Percentiles rank a stretch among this genome's conserved stretches.
Conservation (phyloP, 2,888 invertebrate species). For the Orthonevra nobilis region DNA sequence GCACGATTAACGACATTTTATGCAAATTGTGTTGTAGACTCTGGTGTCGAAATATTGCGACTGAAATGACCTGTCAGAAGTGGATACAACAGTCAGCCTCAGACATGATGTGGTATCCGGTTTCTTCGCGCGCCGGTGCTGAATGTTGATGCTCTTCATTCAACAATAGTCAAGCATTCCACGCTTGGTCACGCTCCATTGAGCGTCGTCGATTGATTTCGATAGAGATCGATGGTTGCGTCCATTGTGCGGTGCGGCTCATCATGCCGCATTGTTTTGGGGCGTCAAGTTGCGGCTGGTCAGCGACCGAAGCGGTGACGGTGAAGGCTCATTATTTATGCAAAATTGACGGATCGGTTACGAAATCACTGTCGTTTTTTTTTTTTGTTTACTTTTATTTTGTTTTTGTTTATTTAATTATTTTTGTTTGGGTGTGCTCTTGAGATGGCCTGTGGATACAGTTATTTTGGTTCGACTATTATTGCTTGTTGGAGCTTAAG, state of each 20-base stretch:
- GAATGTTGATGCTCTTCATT: slow-evolving; percentile 39
- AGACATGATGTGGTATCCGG: slow-evolving; percentile 16
- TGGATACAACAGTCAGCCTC: slow-evolving; percentile 13
- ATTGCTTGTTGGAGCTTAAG: neutral
- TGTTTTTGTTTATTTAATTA: neutral
- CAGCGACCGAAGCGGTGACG: too few species aligned
- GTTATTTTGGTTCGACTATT: neutral
- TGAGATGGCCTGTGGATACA: slow-evolving; percentile 4
- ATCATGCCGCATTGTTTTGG: slow-evolving; percentile 48
- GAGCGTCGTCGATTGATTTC: slow-evolving; percentile 48
- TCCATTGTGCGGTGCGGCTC: slow-evolving; percentile 54
- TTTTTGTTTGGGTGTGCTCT: neutral
- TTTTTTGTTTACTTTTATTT: neutral
- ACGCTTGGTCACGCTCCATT: slow-evolving; percentile 53
- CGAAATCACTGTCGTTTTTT: slow-evolving; percentile 17
- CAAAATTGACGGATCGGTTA: slow-evolving; percentile 33
- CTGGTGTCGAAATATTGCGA: slow-evolving; percentile 61
- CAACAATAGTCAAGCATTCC: slow-evolving; percentile 24
- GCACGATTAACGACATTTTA: slow-evolving; percentile 65
- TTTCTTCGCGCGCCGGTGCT: too few species aligned
- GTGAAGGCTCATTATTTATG: slow-evolving; percentile 38
- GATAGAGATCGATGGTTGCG: slow-evolving; percentile 6
- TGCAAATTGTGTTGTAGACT: slow-evolving; percentile 61
- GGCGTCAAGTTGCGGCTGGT: slow-evolving; percentile 30
- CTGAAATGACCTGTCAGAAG: slow-evolving; percentile 47